These are phyloP conservation scores for Rhizoglyphus robini DNA, from an alignment of 1,140 invertebrate species.

Conservation along the genomic window DNA sequence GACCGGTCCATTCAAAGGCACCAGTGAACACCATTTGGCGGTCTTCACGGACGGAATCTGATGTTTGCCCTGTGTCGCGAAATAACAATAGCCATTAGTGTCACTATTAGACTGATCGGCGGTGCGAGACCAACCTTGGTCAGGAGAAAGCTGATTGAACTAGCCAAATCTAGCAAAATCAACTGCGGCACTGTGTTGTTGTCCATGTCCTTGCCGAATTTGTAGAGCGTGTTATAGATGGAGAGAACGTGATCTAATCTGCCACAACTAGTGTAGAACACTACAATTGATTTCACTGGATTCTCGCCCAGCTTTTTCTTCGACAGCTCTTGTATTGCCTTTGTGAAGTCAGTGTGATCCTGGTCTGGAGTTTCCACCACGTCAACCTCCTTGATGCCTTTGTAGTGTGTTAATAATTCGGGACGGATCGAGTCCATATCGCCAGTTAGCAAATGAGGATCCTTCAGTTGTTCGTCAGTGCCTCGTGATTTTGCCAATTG, in stretches of 20 bases:
- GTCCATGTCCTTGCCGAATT: neutral
- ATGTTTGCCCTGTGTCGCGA: neutral
- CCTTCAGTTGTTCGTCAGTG: neutral
- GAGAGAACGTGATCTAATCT: constrained; percentile 7
- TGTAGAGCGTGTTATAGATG: neutral
- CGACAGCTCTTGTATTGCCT: too few species aligned
- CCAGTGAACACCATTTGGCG: neutral
- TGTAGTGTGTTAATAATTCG: neutral
- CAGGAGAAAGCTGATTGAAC: neutral
- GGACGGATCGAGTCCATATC: constrained; percentile 1
- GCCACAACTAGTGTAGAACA: neutral
- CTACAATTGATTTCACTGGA: neutral
- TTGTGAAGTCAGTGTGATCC: constrained; percentile 1
- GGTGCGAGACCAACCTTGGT: constrained; percentile 7
- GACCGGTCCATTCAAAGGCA: neutral
- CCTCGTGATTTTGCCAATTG: neutral
- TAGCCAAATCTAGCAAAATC: neutral
- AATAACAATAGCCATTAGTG: neutral
- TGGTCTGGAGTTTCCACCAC: neutral
- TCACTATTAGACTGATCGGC: too few species aligned
- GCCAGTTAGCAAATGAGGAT: neutral
- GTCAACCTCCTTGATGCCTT: neutral
- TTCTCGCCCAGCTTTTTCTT: neutral
- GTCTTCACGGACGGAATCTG: neutral
- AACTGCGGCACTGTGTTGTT: neutral